Base-by-base conservation (phyloP, 2,113 vertebrate genomes). In the Platysteira castanea region DNA sequence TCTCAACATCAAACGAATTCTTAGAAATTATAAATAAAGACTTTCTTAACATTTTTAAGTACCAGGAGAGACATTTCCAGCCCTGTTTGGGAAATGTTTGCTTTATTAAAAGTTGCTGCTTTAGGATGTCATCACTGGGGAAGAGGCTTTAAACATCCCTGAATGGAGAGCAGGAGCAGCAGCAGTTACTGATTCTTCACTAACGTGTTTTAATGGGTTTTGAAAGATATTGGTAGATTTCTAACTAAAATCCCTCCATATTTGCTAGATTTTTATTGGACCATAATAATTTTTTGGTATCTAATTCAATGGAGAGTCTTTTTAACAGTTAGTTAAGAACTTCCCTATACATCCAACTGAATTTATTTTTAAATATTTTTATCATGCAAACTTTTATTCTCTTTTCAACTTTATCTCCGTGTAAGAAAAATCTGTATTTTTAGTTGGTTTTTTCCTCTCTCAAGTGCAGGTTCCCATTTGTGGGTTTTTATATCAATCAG, bases 41-140 rank as follows among this genome's bases (percentile, higher is more conserved):
- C 21, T 52, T 56, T 30, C 35, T 49, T 52, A 59, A 49, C 56
- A 20, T 14, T 26, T 28, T 91, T 63, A 75, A 73, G 85, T 23
- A 46, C 30, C 13, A 37, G n/a, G 85, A 49, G 33, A 92, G 46
- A 5, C 41, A 9, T 44, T 65, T 47, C 35, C 41, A 84, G 83
- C 61, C 59, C 42, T 89, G 39, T 17, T 39, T 41, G 37, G 42
- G 68, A 86, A 83, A 71, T 92, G 8, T 76, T 88, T 95, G 54
- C 69, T 95, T 93, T 95, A 90, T 89, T 93, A 93, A 42, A 96
- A 82, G 50, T 78, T 90, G 53, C 81, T 91, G 80, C 78, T 95
- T 65, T 46, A 54, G 88, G 79, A 64, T 84, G 84, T 84, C 42
- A 16, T 88, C 44, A 6, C 19, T 52, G 76, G 13, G n/a, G 69